phyloP scores from a whole-genome alignment of 2,797 vertebrate species.

The Eptatretus atami region DNA sequence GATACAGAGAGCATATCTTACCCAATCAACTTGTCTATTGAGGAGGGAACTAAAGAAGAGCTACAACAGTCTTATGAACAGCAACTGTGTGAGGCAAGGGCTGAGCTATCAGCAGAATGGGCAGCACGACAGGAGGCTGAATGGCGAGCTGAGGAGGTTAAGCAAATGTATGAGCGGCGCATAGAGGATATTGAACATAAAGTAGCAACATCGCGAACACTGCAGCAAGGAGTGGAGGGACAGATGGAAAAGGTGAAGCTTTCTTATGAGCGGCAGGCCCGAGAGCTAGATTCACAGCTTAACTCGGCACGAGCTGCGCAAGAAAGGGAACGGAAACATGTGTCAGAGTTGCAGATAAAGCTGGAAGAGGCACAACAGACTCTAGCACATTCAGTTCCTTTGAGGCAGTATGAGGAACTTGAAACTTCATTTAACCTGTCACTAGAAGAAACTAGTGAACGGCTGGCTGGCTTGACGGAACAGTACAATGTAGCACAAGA shows the following conservation, averaged over 20 bases:
- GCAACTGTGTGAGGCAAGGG: slow-evolving; percentile 23
- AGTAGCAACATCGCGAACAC: slow-evolving; percentile 27
- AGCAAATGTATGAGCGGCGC: slow-evolving; percentile 30
- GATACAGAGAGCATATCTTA: slow-evolving; percentile 55
- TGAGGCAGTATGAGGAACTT: slow-evolving; percentile 31
- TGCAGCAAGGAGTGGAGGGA: slow-evolving; percentile 27
- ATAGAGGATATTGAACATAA: slow-evolving; percentile 42
- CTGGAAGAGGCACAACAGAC: slow-evolving; percentile 29
- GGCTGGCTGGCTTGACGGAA: slow-evolving; percentile 30
- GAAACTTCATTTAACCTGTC: slow-evolving; percentile 22
- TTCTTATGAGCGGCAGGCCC: slow-evolving; percentile 24
- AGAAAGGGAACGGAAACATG: slow-evolving; percentile 23
- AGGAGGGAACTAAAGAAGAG: slow-evolving; percentile 16
- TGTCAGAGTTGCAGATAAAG: slow-evolving; percentile 29
- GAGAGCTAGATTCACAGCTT: slow-evolving; percentile 24
- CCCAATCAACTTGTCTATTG: slow-evolving; percentile 45
- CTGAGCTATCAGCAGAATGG: slow-evolving; percentile 29
- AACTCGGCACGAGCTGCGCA: slow-evolving; percentile 27
- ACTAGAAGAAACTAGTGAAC: slow-evolving; percentile 35
- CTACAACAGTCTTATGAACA: background rate
- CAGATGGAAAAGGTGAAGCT: slow-evolving; percentile 17
- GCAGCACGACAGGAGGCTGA: slow-evolving; percentile 18
- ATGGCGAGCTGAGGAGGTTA: slow-evolving; percentile 37
- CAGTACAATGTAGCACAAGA: slow-evolving; percentile 25
- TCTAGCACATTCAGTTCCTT: slow-evolving; percentile 29